Percentiles rank a stretch among this genome's conserved stretches.
Evolutionary conservation across 1,140 invertebrate genomes (phyloP).

Genomic region (Bicyclus anynana): DNA sequence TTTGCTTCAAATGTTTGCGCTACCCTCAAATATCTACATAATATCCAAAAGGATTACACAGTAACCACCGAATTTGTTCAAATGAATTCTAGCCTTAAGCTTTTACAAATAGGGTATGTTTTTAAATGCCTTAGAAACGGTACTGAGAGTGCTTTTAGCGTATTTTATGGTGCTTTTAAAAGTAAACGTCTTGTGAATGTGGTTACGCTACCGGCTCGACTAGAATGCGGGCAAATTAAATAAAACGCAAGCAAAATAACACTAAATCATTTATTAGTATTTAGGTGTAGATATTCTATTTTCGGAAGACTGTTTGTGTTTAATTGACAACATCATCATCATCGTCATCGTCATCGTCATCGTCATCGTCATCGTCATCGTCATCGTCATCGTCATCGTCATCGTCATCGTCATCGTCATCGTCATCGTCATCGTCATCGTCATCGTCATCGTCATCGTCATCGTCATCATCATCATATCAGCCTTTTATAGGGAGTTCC

Average conservation of each 20-base stretch:
- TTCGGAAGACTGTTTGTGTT: no score
- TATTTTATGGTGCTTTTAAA: conserved; percentile 26
- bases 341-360: no score
- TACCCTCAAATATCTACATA: conserved; percentile 31
- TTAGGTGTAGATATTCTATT: not conserved
- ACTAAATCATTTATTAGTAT: not conserved
- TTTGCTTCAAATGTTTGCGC: conserved; percentile 24
- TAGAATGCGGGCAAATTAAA: conserved; percentile 17
- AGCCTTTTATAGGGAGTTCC: no score
- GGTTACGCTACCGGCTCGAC: conserved; percentile 10
- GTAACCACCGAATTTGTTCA: not conserved
- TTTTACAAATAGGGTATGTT: conserved; percentile 1
- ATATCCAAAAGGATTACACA: conserved; percentile 24
- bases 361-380: no score
- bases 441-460: no score
- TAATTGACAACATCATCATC: no score
- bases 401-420: no score
- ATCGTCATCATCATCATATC: no score
- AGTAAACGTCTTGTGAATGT: conserved; percentile 26
- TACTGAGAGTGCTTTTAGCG: conserved; percentile 19
- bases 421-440: no score
- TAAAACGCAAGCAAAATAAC: conserved; percentile 5
- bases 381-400: no score
- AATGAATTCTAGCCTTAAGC: conserved; percentile 3
- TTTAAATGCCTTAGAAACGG: not conserved